phyloP scores from a whole-genome alignment of 2,797 vertebrate genomes.

The Cichlasoma orientale region DNA sequence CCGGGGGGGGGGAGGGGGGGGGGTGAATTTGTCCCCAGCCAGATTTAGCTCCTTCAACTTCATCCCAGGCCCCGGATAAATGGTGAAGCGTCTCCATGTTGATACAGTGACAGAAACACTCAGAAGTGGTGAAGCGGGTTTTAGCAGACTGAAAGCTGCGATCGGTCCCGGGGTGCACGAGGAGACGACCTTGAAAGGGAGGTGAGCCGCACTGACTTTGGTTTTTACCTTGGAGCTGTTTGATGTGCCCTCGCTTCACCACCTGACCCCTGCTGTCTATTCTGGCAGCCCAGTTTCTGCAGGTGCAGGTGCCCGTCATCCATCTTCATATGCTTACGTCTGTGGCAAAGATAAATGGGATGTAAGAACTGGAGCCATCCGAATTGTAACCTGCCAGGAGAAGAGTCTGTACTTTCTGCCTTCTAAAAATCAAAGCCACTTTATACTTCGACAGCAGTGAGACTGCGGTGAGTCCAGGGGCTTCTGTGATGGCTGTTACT shows the following conservation, averaged over 20 bases:
- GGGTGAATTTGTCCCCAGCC: background rate
- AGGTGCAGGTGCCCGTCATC: background rate
- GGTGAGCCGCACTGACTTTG: background rate
- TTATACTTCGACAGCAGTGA: slow-evolving; percentile 13
- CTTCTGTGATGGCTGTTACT: slow-evolving; percentile 26
- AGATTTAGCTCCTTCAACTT: background rate
- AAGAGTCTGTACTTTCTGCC: slow-evolving; percentile 13
- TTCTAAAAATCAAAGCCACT: slow-evolving; percentile 21
- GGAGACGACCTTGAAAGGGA: background rate
- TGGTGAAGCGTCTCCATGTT: background rate
- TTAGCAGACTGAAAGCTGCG: background rate
- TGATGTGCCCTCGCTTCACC: background rate
- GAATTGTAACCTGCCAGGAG: background rate
- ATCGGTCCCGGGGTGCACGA: background rate
- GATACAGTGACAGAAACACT: background rate
- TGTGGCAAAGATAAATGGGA: background rate
- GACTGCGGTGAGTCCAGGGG: slow-evolving; percentile 14
- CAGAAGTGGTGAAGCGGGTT: background rate
- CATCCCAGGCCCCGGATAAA: background rate
- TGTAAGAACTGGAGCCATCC: background rate
- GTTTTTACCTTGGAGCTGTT: background rate
- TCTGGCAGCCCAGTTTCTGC: background rate
- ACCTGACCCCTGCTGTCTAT: background rate
- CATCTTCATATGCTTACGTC: background rate
- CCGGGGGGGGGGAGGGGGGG: background rate